A percentile compares a stretch with the other conserved stretches of the same genome.
These are phyloP conservation scores for Drosophila obscura DNA, from an alignment of 1,140 invertebrate species.

Conservation along the genomic window DNA sequence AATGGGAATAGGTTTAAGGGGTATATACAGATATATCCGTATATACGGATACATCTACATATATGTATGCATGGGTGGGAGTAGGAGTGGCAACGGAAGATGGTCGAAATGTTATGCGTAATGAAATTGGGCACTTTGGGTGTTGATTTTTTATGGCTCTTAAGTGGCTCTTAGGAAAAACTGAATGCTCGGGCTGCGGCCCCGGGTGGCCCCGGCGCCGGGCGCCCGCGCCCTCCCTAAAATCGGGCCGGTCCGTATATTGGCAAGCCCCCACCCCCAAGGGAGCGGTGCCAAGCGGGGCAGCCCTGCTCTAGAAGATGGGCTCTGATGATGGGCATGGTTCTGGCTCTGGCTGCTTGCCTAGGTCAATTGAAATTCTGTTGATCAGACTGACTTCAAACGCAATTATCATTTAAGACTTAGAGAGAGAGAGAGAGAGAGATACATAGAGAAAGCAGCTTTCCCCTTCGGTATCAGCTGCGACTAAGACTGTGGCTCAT, in stretches of 20 bases:
- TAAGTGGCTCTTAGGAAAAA: slow-evolving; percentile 46
- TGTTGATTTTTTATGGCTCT: slow-evolving; percentile 69
- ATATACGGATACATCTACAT: not conserved
- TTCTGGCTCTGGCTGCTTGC: too few species aligned
- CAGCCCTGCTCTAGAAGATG: not conserved
- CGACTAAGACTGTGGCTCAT: slow-evolving; percentile 18
- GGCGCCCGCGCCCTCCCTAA: too few species aligned
- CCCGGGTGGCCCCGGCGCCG: too few species aligned
- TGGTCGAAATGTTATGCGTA: slow-evolving; percentile 64
- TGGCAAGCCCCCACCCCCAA: too few species aligned
- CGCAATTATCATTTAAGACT: not conserved
- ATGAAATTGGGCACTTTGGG: slow-evolving; percentile 66
- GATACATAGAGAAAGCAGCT: not conserved
- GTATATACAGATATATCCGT: not conserved
- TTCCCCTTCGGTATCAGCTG: not conserved
- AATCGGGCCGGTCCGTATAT: too few species aligned
- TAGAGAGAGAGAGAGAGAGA: too few species aligned
- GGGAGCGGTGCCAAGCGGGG: too few species aligned
- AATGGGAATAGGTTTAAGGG: slow-evolving; percentile 54
- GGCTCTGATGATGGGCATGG: too few species aligned
- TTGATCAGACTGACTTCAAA: slow-evolving; percentile 20
- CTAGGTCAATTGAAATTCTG: slow-evolving; percentile 41
- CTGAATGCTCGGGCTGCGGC: slow-evolving; percentile 7
- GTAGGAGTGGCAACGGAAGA: slow-evolving; percentile 36
- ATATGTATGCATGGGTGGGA: slow-evolving; percentile 11